Conservation (phyloP, 2,113 vertebrate genomes). For the Pseudonaja textilis region DNA sequence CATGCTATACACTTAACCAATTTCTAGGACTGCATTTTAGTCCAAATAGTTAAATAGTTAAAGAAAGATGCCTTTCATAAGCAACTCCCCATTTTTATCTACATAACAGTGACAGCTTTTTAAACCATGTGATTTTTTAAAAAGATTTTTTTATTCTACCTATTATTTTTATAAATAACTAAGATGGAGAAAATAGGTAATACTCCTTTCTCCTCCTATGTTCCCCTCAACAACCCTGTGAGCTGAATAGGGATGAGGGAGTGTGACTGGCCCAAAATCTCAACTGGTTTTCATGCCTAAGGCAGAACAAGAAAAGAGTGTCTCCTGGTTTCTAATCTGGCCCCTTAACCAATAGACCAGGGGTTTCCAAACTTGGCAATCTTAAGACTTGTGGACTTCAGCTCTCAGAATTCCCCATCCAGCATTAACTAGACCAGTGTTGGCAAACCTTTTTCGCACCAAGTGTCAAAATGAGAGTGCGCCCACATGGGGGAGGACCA, state of each 20-base stretch:
- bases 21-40: background rate
- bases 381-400: background rate
- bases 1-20: background rate
- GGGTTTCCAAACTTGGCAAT: background rate
- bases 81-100: background rate
- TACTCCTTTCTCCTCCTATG: background rate
- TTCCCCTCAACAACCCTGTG: background rate
- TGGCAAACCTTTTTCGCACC: too few relatives aligned
- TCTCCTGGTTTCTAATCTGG: background rate
- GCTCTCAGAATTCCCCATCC: background rate
- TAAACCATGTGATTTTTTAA: background rate
- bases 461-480: too few relatives aligned
- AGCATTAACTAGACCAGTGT: background rate
- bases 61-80: background rate
- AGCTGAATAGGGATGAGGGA: background rate
- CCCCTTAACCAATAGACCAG: background rate
- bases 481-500: too few relatives aligned
- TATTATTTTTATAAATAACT: background rate
- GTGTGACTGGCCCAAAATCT: background rate
- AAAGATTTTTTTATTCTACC: background rate
- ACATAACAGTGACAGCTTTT: background rate
- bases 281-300: background rate
- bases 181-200: background rate
- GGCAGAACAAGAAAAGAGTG: background rate
- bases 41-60: background rate